phyloP scores from a whole-genome alignment of 92 coral and sea anemone species.

The Micromussa lordhowensis region DNA sequence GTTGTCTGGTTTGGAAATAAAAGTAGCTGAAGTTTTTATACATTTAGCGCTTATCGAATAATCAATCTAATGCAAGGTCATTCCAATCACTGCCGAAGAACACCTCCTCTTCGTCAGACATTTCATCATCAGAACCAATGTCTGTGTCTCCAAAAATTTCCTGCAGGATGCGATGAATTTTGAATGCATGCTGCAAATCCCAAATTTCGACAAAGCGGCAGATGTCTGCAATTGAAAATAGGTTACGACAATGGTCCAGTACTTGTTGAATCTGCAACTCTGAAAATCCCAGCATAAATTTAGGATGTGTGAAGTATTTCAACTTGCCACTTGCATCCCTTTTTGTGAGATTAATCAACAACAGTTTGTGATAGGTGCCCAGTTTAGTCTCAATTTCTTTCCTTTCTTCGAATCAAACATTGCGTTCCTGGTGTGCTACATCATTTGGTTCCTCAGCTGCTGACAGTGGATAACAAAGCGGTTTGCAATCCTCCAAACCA shows the following conservation, averaged over 20 bases:
- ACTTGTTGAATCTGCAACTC: conserved; percentile 43
- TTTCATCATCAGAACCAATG: neutral
- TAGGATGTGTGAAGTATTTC: neutral
- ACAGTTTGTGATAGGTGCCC: neutral
- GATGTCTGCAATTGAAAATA: conserved; percentile 47
- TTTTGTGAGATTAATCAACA: neutral
- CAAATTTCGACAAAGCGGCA: conserved; percentile 51
- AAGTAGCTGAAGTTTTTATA: too few relatives aligned
- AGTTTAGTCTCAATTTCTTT: neutral
- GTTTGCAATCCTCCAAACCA: conserved; percentile 37
- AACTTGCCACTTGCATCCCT: neutral
- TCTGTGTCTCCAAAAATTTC: conserved; percentile 25
- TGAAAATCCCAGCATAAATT: conserved; percentile 34
- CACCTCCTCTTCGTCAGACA: conserved; percentile 38
- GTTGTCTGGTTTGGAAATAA: too few relatives aligned
- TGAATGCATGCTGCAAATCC: conserved; percentile 34
- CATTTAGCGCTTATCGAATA: too few relatives aligned
- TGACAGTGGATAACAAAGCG: conserved; percentile 18
- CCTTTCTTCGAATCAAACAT: neutral
- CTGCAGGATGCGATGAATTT: conserved; percentile 15
- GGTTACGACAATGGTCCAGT: conserved; percentile 6
- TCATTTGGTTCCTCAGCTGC: too few relatives aligned
- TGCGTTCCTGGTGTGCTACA: neutral
- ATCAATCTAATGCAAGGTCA: conserved; percentile 38
- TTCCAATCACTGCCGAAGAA: neutral